phyloP scores from a whole-genome alignment of 1,140 invertebrate genomes.

The Lanistes nyassanus region DNA sequence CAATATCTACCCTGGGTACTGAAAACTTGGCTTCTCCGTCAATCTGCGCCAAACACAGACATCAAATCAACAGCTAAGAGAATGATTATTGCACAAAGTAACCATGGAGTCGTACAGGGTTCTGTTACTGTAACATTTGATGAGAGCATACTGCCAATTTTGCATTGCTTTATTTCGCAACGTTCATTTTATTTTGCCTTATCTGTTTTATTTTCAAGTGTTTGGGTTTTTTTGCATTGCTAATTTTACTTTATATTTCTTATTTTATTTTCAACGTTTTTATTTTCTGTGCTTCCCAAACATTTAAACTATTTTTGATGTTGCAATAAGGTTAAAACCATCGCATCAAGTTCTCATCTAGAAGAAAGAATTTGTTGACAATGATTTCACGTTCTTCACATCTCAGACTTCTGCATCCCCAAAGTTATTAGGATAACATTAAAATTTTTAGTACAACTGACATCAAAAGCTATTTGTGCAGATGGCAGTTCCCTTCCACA shows the following conservation, averaged over 20 bases:
- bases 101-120: neutral
- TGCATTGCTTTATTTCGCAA: neutral
- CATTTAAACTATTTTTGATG: neutral
- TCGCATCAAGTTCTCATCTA: neutral
- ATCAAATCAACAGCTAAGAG: neutral
- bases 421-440: neutral
- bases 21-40: slow-evolving; percentile 30
- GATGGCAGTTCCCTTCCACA: slow-evolving; percentile 18
- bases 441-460: slow-evolving; percentile 4
- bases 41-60: slow-evolving; percentile 9
- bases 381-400: neutral
- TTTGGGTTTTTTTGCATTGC: too few species aligned
- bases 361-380: neutral
- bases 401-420: neutral
- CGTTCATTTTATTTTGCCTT: too few species aligned
- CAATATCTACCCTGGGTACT: slow-evolving; percentile 22
- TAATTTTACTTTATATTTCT: too few species aligned
- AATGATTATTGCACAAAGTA: neutral
- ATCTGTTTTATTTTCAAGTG: too few species aligned
- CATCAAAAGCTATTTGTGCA: slow-evolving; percentile 26
- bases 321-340: neutral
- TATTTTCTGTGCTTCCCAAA: too few species aligned
- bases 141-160: neutral
- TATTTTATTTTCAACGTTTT: too few species aligned
- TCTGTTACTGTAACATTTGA: too few species aligned